Conservation (phyloP, 2,113 vertebrate species). For the Marmota flaviventris region DNA sequence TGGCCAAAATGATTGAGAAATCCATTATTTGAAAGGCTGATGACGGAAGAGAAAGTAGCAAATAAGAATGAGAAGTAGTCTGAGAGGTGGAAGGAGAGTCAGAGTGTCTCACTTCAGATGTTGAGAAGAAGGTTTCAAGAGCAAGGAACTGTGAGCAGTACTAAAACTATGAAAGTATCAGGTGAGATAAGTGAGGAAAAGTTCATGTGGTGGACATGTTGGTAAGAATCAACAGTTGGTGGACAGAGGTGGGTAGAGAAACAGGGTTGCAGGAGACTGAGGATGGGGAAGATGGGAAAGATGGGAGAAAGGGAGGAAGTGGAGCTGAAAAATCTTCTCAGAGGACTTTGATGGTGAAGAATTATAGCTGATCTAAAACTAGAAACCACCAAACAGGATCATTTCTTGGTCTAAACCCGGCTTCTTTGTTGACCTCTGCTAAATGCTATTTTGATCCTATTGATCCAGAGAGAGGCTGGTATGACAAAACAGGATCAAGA, state of each 20-base stretch:
- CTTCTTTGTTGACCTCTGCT: background rate
- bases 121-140: background rate
- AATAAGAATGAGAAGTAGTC: background rate
- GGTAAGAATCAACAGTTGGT: background rate
- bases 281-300: background rate
- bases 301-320: background rate
- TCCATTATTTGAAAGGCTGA: constrained; percentile 22
- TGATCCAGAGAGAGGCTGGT: constrained; percentile 19
- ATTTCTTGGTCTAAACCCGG: background rate
- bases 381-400: background rate
- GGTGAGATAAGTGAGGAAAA: background rate
- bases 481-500: constrained; percentile 45
- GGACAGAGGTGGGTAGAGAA: background rate
- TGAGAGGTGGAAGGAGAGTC: background rate
- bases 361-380: background rate
- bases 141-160: background rate
- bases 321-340: background rate
- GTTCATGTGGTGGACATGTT: background rate
- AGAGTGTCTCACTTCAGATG: background rate
- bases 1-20: background rate
- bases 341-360: constrained; percentile 23
- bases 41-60: background rate
- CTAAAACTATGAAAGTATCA: background rate
- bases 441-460: constrained; percentile 33
- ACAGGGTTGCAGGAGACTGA: background rate